phyloP scores from a whole-genome alignment of 2,888 invertebrate genomes.

The Aricia artaxerxes region DNA sequence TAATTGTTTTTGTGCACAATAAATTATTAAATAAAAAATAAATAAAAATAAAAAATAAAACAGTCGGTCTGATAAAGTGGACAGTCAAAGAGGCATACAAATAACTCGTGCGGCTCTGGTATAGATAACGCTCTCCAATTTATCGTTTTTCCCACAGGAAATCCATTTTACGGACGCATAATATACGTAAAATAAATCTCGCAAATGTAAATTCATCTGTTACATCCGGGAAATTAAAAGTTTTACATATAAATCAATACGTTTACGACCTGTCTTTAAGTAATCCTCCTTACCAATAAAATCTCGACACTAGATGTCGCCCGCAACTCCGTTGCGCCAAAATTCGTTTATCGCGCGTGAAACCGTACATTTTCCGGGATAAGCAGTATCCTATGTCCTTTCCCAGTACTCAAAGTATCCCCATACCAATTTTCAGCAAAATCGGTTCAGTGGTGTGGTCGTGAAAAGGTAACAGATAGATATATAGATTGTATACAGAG shows the following conservation, averaged over 20 bases:
- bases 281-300: background rate
- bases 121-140: conserved; percentile 13
- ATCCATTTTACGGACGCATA: conserved; percentile 14
- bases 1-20: too few species aligned
- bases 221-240: conserved; percentile 10
- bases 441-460: too few species aligned
- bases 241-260: conserved; percentile 6
- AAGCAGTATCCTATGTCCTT: too few species aligned
- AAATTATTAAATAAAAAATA: too few species aligned
- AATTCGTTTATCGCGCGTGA: too few species aligned
- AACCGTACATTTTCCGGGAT: too few species aligned
- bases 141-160: conserved; percentile 19
- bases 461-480: too few species aligned
- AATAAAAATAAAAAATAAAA: background rate
- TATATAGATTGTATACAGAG: too few species aligned
- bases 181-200: conserved; percentile 19
- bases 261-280: background rate
- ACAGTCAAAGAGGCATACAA: background rate
- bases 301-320: background rate
- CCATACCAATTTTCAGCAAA: too few species aligned
- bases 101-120: background rate
- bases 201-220: conserved; percentile 5
- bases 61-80: background rate
- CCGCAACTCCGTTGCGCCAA: too few species aligned
- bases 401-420: too few species aligned